Evolutionary conservation across 2,888 invertebrate species (phyloP).

Genomic region (Horisme vitalbata): DNA sequence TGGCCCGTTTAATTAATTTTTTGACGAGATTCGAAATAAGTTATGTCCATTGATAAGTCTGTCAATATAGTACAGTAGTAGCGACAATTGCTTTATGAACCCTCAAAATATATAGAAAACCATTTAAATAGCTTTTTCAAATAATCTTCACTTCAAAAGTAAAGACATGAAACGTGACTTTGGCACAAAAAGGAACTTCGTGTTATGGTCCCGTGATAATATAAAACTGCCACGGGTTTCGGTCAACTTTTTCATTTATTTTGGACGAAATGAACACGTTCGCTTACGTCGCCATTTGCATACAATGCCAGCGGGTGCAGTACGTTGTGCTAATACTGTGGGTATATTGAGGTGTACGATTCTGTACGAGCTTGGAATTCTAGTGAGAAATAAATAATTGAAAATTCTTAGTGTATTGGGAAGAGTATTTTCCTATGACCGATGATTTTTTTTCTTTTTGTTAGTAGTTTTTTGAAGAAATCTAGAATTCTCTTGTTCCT

Average conservation of each 20-base stretch:
- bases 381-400: constrained; percentile 4
- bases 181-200: constrained; percentile 25
- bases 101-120: no score
- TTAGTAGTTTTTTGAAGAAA: no score
- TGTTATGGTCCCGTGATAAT: constrained; percentile 38
- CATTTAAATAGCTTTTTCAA: no score
- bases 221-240: constrained; percentile 35
- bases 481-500: no score
- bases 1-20: no score
- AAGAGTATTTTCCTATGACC: no score
- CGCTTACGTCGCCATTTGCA: constrained; percentile 71
- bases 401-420: neutral
- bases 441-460: no score
- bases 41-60: no score
- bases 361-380: constrained; percentile 2
- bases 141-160: neutral
- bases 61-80: no score
- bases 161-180: constrained; percentile 28
- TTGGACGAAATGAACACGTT: constrained; percentile 73
- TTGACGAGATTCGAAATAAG: no score
- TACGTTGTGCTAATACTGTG: constrained; percentile 66
- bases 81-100: no score
- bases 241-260: constrained; percentile 44
- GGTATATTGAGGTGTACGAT: constrained; percentile 25
- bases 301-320: constrained; percentile 76